Evolutionary conservation across 2,113 vertebrate genomes (phyloP).

Genomic region (Todiramphus saurophagus): DNA sequence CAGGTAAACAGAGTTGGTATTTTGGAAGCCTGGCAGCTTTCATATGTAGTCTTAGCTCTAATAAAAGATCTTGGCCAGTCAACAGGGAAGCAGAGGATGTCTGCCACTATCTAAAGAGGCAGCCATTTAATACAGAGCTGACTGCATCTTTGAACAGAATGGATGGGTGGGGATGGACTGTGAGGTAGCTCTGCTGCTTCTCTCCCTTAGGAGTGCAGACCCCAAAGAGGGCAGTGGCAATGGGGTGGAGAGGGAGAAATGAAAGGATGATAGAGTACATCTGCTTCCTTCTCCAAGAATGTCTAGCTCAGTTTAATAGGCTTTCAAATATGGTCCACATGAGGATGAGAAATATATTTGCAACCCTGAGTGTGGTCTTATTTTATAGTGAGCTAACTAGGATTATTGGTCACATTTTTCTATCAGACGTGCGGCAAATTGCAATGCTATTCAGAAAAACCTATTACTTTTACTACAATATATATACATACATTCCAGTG

Average conservation of each 20-base stretch:
- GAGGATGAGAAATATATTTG: neutral
- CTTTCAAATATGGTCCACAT: neutral
- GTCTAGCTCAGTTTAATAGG: neutral
- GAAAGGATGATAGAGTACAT: neutral
- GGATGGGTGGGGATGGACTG: no score
- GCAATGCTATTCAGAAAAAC: neutral
- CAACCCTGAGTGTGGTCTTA: neutral
- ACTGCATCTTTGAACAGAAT: neutral
- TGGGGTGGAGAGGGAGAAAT: neutral
- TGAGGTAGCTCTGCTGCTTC: neutral
- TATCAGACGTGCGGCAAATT: neutral
- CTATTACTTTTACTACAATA: neutral
- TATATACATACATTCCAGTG: neutral
- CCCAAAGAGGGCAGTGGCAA: neutral
- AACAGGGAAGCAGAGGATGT: neutral
- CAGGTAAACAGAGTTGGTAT: slow-evolving; percentile 15
- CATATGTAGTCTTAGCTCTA: neutral
- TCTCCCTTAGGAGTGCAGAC: neutral
- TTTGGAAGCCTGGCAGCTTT: slow-evolving; percentile 18
- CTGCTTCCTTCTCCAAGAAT: neutral
- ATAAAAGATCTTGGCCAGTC: neutral
- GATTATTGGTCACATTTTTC: neutral
- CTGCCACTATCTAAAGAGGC: neutral
- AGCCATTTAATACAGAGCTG: neutral
- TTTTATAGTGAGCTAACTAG: neutral